Percentiles rank a stretch among this genome's conserved stretches.
Evolutionary conservation across 2,113 vertebrate species (phyloP).

Genomic region (Chinchilla lanigera): DNA sequence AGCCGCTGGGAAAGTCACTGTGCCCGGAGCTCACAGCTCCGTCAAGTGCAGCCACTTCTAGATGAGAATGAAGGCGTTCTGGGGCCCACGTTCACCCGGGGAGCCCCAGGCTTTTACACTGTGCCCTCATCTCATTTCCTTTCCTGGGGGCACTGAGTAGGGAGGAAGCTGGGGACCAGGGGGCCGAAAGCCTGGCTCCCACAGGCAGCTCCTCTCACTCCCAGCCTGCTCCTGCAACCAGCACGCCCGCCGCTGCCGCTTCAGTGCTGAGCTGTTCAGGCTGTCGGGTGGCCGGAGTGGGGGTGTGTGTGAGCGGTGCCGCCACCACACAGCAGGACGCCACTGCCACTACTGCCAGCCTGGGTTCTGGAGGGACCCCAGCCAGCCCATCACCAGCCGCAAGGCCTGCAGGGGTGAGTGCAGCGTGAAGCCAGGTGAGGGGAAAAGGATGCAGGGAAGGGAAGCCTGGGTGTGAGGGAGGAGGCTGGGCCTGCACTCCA

Average conservation of each 20-base stretch:
- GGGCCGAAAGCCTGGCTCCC: background rate
- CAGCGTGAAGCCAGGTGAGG: accelerated
- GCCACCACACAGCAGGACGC: conserved; percentile 92
- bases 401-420: conserved; percentile 93
- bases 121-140: background rate
- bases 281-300: conserved; percentile 92
- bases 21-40: accelerated
- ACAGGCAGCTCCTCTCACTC: background rate
- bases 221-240: conserved; percentile 93
- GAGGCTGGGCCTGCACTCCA: background rate
- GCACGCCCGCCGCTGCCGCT: conserved; percentile 92
- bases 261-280: conserved; percentile 93
- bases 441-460: background rate
- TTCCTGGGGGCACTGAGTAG: background rate
- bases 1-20: background rate
- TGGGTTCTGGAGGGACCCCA: conserved; percentile 91
- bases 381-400: conserved; percentile 88
- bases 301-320: conserved; percentile 93
- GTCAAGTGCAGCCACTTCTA: background rate
- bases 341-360: conserved; percentile 95
- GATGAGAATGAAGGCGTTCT: background rate
- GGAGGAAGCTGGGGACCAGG: background rate
- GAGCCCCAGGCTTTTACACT: background rate
- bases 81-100: background rate
- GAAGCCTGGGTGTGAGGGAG: background rate